Base-by-base conservation (phyloP, 1,140 invertebrate genomes). In the Lasaia peninsularis region DNA sequence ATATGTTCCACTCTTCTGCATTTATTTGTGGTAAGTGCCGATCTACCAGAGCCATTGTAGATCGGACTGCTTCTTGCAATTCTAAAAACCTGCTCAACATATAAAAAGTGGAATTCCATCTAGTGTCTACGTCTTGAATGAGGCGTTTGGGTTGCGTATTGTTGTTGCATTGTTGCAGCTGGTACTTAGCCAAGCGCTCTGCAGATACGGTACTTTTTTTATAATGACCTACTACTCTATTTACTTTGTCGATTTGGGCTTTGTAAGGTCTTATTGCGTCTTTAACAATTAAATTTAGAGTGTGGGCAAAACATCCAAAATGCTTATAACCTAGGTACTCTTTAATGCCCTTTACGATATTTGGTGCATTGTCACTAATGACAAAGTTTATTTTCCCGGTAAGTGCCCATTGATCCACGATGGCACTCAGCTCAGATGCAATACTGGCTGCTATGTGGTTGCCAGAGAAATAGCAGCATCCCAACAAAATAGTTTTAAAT, bases 101-200 rank as follows among this genome's bases (percentile, higher is more conserved):
- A 12, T 24, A 57, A 20, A 28, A 56, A 1, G 60, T 69, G 6
- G 74, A 79, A 55, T 80, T 84, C 76, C 83, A 86, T 9, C 79
- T 60, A 0, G 75, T 84, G 21, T 60, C 52, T 0, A 79, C 73
- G 4, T 64, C 48, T 68, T 78, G 67, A 7, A 73, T 73, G 7
- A 83, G 64, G 50, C 66, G 68, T 49, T 58, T 65, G 3, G 68
- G 64, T 68, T 48, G 53, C 60, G 28, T 37, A 51, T 51, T 53
- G 14, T 9, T 8, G 67, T 80, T 71, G n/a, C n/a, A n/a, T 24
- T 24, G 24, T 24, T 24, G 24, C 1, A 52, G 16, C 58, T 65
- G 63, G 8, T 62, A 58, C 12, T 59, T 58, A 31, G 6, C 2
- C 7, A 68, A 33, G 9, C 32, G 52, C 32, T 62, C 57, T 35